Conservation (phyloP, 2,888 invertebrate species). For the Parnassius apollo region DNA sequence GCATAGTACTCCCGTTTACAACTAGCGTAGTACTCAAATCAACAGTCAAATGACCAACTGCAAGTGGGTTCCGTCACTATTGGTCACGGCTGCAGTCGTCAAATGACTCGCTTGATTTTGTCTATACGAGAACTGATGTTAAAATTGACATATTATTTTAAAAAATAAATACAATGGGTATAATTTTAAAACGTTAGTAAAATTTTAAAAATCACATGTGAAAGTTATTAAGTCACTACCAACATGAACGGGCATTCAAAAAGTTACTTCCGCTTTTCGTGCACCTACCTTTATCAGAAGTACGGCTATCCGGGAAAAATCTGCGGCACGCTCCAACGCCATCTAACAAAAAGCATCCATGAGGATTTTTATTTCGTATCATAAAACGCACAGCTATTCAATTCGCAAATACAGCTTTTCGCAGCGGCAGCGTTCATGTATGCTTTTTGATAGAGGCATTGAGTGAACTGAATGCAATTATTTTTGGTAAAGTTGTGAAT, state of each 20-base stretch:
- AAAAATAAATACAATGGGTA: not conserved
- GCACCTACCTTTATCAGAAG: conserved; percentile 19
- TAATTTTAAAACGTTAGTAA: not conserved
- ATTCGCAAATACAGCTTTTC: conserved; percentile 62
- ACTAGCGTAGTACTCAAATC: too few species aligned
- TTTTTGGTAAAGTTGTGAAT: not conserved
- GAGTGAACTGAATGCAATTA: conserved; percentile 9
- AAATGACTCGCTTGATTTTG: too few species aligned
- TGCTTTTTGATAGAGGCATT: conserved; percentile 60
- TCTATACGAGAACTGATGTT: too few species aligned
- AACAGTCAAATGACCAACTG: too few species aligned
- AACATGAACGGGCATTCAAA: not conserved
- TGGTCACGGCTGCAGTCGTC: too few species aligned
- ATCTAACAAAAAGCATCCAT: conserved; percentile 71
- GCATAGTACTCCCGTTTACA: too few species aligned
- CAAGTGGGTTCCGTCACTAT: too few species aligned
- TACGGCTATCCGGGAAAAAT: conserved; percentile 13
- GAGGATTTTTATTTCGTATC: conserved; percentile 47
- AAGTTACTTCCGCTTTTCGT: conserved; percentile 1
- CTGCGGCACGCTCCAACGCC: conserved; percentile 38
- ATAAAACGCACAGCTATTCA: conserved; percentile 61
- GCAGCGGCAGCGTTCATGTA: conserved; percentile 52
- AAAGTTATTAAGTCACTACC: too few species aligned
- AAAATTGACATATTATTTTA: not conserved
- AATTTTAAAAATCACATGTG: too few species aligned